Evolutionary conservation across 2,797 vertebrate species (phyloP), one percentile per base, ranked within the genome.

Genomic region (Onychomys torridus): DNA sequence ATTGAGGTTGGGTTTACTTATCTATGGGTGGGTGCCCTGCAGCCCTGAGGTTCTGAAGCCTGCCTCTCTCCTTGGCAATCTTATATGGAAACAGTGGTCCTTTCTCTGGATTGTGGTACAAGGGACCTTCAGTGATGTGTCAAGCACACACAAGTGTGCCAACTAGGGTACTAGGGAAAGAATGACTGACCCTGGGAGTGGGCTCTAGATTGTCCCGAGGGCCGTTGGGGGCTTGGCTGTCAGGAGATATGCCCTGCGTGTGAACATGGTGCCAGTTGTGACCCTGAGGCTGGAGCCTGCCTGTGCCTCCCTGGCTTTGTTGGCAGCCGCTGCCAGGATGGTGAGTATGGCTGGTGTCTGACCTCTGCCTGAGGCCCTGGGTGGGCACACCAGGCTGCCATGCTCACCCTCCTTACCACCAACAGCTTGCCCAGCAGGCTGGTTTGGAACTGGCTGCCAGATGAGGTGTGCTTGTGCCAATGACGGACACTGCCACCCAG

Each of bases 161-260:
- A 19, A 37, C 19, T 3, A 1, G 34, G 32, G 52, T n/a, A 3
- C 7, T 10, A 1, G 0, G 61, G 34, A 65, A 61, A 65, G 27
- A 71, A 75, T 97, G 83, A 95, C 67, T 6, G 14, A 67, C 59
- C 6, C 2, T 9, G 19, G 52, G 23, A 0, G 0, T 75, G 85
- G 0, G 0, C 32, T 46, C 4, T 98, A 99, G 99, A 98, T 95
- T 99, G 99, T 97, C 98, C 96, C 0, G 98, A 98, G 10, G 99
- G 99, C 5, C 98, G 34, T 92, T 99, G 99, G 99, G 99, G 99
- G 4, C 93, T 86, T 0, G 99, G 99, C 95, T 99, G 99, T 97
- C 98, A 98, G 96, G 98, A 99, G 96, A 98, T 98, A 52, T 99
- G 99, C 97, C 99, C 98, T 0, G 81, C 90, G 0, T 99, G 99